phyloP scores from a whole-genome alignment of 2,797 vertebrate species.

The Hypotaenidia philippensis region DNA sequence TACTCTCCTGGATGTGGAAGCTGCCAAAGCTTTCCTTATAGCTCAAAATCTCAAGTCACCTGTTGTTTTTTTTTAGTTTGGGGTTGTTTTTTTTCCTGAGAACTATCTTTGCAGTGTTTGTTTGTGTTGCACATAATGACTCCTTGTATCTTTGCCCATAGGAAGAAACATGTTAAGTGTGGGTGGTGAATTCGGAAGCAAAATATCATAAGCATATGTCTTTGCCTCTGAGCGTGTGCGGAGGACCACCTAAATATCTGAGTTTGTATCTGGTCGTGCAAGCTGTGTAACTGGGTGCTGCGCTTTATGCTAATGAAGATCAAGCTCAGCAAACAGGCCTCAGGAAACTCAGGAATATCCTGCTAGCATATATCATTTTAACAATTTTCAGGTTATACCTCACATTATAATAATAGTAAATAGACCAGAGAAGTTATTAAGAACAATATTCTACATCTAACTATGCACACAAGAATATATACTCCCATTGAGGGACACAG shows the following conservation, averaged over 20 bases:
- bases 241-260: not conserved
- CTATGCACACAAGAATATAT: constrained; percentile 53
- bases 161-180: not conserved
- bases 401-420: constrained; percentile 37
- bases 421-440: constrained; percentile 55
- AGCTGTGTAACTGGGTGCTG: not conserved
- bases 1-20: not conserved
- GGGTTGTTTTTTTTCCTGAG: not conserved
- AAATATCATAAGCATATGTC: not conserved
- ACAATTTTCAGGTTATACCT: constrained; percentile 38
- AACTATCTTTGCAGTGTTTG: not conserved
- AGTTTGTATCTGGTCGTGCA: not conserved
- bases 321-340: not conserved
- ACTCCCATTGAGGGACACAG: constrained; percentile 20
- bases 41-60: not conserved
- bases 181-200: not conserved
- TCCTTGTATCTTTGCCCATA: not conserved
- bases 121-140: not conserved
- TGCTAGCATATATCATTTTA: constrained; percentile 30
- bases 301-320: not conserved
- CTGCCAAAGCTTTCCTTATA: not conserved
- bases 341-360: constrained; percentile 24
- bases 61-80: not conserved
- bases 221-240: not conserved
- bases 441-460: constrained; percentile 64